phyloP scores from a whole-genome alignment of 2,797 vertebrate species.

The Enteromius radiatus region DNA sequence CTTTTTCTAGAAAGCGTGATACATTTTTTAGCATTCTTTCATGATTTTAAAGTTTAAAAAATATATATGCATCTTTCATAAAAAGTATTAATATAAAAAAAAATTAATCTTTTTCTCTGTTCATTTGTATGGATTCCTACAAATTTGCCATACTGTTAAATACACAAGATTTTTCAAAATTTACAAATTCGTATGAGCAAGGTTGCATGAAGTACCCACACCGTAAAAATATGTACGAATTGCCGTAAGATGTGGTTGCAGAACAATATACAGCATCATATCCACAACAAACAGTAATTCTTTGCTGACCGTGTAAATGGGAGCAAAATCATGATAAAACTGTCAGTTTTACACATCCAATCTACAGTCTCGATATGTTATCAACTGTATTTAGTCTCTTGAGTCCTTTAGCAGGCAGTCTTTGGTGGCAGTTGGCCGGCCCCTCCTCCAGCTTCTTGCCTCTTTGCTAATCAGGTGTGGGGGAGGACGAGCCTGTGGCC shows the following conservation, averaged over 20 bases:
- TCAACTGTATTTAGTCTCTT: slow-evolving; percentile 10
- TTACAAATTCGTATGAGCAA: background rate
- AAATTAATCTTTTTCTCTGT: no score
- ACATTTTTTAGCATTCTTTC: background rate
- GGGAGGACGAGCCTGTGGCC: slow-evolving; percentile 56
- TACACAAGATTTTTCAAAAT: no score
- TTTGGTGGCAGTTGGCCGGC: slow-evolving; percentile 60
- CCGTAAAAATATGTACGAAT: background rate
- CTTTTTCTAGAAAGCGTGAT: background rate
- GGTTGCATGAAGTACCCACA: background rate
- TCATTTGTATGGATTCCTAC: no score
- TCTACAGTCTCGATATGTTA: background rate
- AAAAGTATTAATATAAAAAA: no score
- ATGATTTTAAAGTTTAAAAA: background rate
- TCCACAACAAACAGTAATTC: background rate
- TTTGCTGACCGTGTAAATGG: background rate
- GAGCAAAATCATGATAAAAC: background rate
- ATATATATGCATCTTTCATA: no score
- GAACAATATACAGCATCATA: background rate
- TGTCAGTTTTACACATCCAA: background rate
- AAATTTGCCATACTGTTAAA: no score
- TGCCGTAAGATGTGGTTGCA: background rate
- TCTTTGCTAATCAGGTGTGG: slow-evolving; percentile 66
- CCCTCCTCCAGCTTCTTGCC: slow-evolving; percentile 62
- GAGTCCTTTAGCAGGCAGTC: slow-evolving; percentile 45